Base-by-base conservation (phyloP, 2,113 vertebrate species). In the Chloebia gouldiae region DNA sequence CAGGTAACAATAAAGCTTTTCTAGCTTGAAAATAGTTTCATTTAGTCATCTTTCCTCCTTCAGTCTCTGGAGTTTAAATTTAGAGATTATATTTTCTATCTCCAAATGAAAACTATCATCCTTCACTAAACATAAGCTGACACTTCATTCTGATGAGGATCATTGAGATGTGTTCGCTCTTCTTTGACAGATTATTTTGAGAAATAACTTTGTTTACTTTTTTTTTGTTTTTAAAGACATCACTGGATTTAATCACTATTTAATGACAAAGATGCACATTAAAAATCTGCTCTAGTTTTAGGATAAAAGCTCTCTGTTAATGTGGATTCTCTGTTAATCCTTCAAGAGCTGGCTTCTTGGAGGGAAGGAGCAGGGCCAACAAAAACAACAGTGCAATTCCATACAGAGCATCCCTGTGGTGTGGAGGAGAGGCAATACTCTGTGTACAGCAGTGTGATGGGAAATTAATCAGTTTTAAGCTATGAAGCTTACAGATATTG, bases 341-440 rank as follows among this genome's bases (percentile, higher is more conserved):
- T 47, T 50, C 23, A 60, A 47, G 22, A 31, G 31, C 30, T 50
- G 16, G 2, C 15, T 87, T n/a, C 20, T 79, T 54, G 40, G 24
- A 88, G 16, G 14, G 24, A 75, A 78, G 30, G 35, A 63, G 21
- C 33, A 45, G 1, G 1, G 18, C 31, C 47, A 54, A 60, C 6
- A 76, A 81, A 88, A 88, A 25, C 23, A 45, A 12, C 24, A 76
- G 5, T 22, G 31, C 11, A 33, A 18, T 82, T 59, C n/a, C n/a
- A 44, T 35, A 50, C 9, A 65, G 44, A 64, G 16, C 0, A 0
- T n/a, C 57, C 7, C 28, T 21, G 5, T 15, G 47, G 19, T 49
- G 28, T 25, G n/a, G 17, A 86, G 54, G 14, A 82, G 24, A 51
- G 66, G 10, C 63, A 92, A 70, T 15, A 73, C 39, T 35, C 54